A percentile compares a stretch with the other conserved stretches of the same genome.
Evolutionary conservation across 2,797 vertebrate genomes (phyloP).

Genomic region (Hemitrygon akajei): DNA sequence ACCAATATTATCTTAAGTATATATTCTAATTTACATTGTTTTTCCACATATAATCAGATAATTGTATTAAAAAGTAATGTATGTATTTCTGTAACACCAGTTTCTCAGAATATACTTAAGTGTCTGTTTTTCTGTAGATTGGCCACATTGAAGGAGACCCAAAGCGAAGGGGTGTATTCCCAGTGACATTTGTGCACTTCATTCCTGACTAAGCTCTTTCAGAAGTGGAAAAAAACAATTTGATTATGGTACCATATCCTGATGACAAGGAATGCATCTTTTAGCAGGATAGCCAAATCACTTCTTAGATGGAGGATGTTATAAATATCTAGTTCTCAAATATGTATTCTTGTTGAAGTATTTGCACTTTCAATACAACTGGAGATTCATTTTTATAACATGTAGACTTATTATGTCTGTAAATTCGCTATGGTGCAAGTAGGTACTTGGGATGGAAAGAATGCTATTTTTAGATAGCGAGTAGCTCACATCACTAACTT

Average conservation of each 20-base stretch:
- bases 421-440: slow-evolving; percentile 24
- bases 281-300: neutral
- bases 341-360: slow-evolving; percentile 9
- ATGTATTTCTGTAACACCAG: neutral
- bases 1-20: neutral
- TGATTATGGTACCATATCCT: neutral
- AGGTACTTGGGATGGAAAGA: slow-evolving; percentile 28
- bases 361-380: slow-evolving; percentile 36
- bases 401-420: slow-evolving; percentile 15
- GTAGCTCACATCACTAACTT: neutral
- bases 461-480: neutral
- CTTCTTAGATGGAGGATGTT: slow-evolving; percentile 22
- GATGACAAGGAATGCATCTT: neutral
- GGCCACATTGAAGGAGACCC: slow-evolving; percentile 84
- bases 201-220: slow-evolving; percentile 68
- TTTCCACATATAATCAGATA: too few relatives aligned
- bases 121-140: slow-evolving; percentile 56
- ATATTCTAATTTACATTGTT: neutral
- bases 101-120: neutral
- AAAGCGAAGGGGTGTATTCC: slow-evolving; percentile 74
- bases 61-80: neutral
- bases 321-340: slow-evolving; percentile 11
- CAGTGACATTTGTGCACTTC: slow-evolving; percentile 90
- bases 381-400: slow-evolving; percentile 29
- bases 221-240: neutral